Base-by-base conservation (phyloP, 2,888 invertebrate genomes). In the Hanleya hanleyi region DNA sequence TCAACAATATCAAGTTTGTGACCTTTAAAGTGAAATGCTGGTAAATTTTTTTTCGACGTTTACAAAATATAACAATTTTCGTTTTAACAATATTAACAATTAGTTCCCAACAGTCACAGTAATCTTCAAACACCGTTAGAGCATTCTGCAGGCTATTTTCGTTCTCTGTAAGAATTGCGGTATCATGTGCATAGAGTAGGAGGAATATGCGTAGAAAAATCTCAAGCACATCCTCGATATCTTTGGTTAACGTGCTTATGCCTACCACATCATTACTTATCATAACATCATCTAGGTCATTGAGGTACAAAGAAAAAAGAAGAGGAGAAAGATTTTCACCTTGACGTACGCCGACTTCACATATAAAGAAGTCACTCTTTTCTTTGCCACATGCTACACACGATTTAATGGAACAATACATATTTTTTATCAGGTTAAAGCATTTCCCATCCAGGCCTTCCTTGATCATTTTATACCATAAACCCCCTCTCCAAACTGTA, bases 111-210 rank as follows among this genome's bases (percentile, higher is more conserved):
- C 22, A 22, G 29, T 12, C 22, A 51, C 67, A 70, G 32, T 70
- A 74, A 29, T 32, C 26, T 37, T 66, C 41, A 26, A 74, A 37
- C 5, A 29, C 35, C 18, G 49, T 35, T 51, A 74, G 35, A 18
- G 62, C 35, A 18, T 18, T 6, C 64, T 74, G 74, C 29, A 74
- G 26, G 9, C 70, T 51, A 29, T 64, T 41, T 6, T 22, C 29
- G 1, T 37, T 41, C n/a, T 71, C 61, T n/a, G 50, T 33, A 15
- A 67, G 18, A 33, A 57, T 15, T 3, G 67, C 67, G n/a, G 41
- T 65, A 32, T 38, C 57, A 26, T 71, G 67, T 7, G 71, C 61
- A 50, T 50, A 57, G 61, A 71, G 50, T 29, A 71, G 29, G 4
- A 71, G 5, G 7, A 57, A 51, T 9, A 71, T 15, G 22, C 3